Conservation (phyloP, 1,140 invertebrate species). For the Tetragnatha versicolor region DNA sequence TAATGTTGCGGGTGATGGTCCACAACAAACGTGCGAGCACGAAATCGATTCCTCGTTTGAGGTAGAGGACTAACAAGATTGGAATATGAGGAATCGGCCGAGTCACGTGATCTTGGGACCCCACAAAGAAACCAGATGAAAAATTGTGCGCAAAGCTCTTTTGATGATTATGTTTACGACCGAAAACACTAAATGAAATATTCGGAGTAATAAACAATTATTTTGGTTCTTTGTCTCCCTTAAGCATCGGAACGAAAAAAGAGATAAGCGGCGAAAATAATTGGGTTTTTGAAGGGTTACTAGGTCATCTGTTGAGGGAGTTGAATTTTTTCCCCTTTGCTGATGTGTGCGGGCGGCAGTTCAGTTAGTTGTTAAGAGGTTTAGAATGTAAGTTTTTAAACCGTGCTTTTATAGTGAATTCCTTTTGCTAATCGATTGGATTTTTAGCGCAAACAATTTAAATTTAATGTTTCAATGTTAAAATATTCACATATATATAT, state of each 20-base stretch:
- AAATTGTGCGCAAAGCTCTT: constrained; percentile 9
- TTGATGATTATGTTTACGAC: constrained; percentile 17
- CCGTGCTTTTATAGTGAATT: too few species aligned
- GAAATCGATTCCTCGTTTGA: neutral
- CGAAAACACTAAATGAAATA: constrained; percentile 14
- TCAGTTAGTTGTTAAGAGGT: too few species aligned
- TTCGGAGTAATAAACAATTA: neutral
- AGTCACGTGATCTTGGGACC: neutral
- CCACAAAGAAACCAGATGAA: constrained; percentile 10
- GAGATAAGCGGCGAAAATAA: too few species aligned
- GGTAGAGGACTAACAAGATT: constrained; percentile 22
- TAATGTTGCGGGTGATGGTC: neutral
- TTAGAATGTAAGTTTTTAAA: too few species aligned
- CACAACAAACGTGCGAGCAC: neutral
- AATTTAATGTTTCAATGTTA: too few species aligned
- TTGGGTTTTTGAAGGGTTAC: too few species aligned
- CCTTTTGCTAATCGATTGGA: too few species aligned
- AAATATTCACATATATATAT: too few species aligned
- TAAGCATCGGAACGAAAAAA: too few species aligned
- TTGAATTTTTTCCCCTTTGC: neutral
- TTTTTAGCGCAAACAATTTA: too few species aligned
- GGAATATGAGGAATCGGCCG: neutral
- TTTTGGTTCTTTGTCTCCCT: neutral
- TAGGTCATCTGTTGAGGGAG: neutral
- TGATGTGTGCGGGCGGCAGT: too few species aligned